Evolutionary conservation across 2,888 invertebrate species (phyloP).

Genomic region (Slavum lentiscoides): DNA sequence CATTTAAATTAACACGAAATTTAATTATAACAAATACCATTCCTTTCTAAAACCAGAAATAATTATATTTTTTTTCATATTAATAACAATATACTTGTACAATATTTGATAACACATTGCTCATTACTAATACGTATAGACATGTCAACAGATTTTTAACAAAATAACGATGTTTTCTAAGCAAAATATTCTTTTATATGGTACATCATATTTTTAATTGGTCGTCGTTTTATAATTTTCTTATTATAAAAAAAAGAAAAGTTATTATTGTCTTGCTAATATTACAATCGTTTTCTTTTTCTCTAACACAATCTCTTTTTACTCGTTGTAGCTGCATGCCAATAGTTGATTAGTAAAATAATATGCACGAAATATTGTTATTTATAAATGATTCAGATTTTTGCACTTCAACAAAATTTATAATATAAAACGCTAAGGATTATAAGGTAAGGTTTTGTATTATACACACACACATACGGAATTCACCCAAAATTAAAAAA

Average conservation of each 20-base stretch:
- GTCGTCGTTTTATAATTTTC: no score
- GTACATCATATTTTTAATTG: no score
- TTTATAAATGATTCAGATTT: background rate
- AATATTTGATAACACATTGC: no score
- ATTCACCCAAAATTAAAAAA: background rate
- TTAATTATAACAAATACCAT: background rate
- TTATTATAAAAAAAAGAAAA: no score
- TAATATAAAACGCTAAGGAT: background rate
- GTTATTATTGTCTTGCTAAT: no score
- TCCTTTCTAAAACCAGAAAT: background rate
- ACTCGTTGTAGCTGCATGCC: background rate
- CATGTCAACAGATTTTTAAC: no score
- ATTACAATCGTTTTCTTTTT: background rate
- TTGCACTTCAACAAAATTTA: background rate
- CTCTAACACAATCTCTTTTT: background rate
- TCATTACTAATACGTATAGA: no score
- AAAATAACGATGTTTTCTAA: no score
- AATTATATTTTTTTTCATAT: background rate
- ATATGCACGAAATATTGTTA: constrained; percentile 7
- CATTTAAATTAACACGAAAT: constrained; percentile 12
- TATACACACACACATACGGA: background rate
- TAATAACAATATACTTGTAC: background rate
- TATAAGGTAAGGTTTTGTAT: constrained; percentile 26
- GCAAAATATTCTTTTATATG: no score
- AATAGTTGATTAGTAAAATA: background rate